A percentile compares a stretch with the other conserved stretches of the same genome.
phyloP scores from a whole-genome alignment of 2,113 vertebrate species.

The Hippocampus zosterae region DNA sequence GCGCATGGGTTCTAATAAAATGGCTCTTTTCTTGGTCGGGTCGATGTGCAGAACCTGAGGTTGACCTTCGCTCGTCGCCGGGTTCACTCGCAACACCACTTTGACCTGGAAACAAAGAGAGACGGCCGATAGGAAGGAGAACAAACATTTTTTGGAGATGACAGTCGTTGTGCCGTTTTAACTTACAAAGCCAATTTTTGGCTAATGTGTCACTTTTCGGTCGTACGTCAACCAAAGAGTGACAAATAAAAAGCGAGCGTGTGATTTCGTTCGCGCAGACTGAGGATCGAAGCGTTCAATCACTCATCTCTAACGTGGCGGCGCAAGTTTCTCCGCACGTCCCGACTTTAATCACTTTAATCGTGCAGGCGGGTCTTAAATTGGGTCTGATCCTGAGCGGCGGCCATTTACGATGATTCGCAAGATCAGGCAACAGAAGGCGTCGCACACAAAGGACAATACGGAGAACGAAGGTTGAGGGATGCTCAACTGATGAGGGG shows the following conservation, averaged over 20 bases:
- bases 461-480: slow-evolving; percentile 15
- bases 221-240: too few species aligned
- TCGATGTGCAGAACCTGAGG: slow-evolving; percentile 62
- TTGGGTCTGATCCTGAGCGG: slow-evolving; percentile 39
- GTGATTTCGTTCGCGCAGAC: slow-evolving; percentile 16
- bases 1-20: slow-evolving; percentile 53
- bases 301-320: slow-evolving; percentile 5
- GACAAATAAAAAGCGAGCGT: too few species aligned
- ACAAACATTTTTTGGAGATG: too few species aligned
- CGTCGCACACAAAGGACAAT: slow-evolving; percentile 15
- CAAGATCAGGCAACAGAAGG: slow-evolving; percentile 10
- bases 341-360: slow-evolving; percentile 46
- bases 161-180: too few species aligned
- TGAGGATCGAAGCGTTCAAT: slow-evolving; percentile 5
- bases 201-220: too few species aligned
- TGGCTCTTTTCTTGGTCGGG: slow-evolving; percentile 63
- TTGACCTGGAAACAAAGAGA: slow-evolving; percentile 53
- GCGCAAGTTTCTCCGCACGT: slow-evolving; percentile 25
- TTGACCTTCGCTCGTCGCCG: slow-evolving; percentile 38
- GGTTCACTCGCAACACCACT: slow-evolving; percentile 67
- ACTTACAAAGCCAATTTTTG: too few species aligned
- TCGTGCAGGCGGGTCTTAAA: too few species aligned
- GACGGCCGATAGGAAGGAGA: not conserved
- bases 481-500: not conserved
- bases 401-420: slow-evolving; percentile 27